Base-by-base conservation (phyloP, 92 coral and sea anemone genomes). In the Phenganax marumi region DNA sequence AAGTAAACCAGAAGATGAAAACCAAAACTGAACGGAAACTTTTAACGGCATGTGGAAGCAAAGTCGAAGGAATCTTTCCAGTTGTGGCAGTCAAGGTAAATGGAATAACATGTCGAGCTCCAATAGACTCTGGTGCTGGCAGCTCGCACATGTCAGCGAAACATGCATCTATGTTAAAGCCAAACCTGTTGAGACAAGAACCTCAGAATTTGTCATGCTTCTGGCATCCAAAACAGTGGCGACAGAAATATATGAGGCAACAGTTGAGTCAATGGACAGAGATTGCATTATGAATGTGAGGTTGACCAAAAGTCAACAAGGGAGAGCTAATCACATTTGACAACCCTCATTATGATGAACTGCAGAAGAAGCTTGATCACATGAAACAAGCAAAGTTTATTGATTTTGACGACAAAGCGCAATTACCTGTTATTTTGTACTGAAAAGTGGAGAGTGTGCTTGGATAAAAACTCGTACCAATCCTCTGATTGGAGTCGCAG, bases 241-340 rank as follows among this genome's bases (percentile, higher is more conserved):
- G 25, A 26, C 25, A 66, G 74, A 80, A 60, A 43, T 58, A 12
- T 80, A 80, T 76, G 22, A 80, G 6, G 61, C 85, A 13, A 26
- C 14, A 5, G 52, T 84, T 48, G 25, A 64, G 60, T 56, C 87
- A 48, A 9, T 84, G 10, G 72, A 82, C 12, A 46, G 33, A 19
- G 13, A 56, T 52, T 82, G 10, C 16, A 14, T 12, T 2, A 68
- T 81, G 63, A 53, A 49, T 18, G 79, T 82, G 33, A 16, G 21
- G 22, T 55, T 82, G 56, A 14, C 66, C 14, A 82, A 48, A n/a
- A 64, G 80, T 72, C 71, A 33, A 56, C 19, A 82, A 82, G 47
- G 68, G 46, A 11, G 86, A 82, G 18, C 71, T 82, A 12, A 24
- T 82, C 43, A 21, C 39, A 8, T 26, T 82, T 70, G 80, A 54